Percentiles rank a stretch among this genome's conserved stretches.
These are phyloP conservation scores for Nerophis lumbriciformis DNA, from an alignment of 2,113 vertebrate genomes.

Conservation along the genomic window DNA sequence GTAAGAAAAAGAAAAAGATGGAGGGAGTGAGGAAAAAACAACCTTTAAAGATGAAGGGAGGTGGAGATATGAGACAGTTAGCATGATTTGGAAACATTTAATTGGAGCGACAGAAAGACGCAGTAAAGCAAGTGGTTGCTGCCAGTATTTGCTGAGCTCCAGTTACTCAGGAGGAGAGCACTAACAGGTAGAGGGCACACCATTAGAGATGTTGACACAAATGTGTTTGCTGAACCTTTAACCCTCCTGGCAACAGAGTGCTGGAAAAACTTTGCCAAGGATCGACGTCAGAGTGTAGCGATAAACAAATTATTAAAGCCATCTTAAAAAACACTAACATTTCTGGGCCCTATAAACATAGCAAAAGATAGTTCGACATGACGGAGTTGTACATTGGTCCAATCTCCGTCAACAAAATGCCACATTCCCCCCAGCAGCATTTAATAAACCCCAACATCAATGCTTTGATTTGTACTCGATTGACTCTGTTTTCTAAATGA, in stretches of 20 bases:
- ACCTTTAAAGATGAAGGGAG: neutral
- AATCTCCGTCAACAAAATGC: neutral
- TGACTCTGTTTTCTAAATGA: neutral
- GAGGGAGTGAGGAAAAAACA: too few species aligned
- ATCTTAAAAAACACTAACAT: constrained; percentile 13
- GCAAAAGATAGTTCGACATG: neutral
- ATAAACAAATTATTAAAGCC: neutral
- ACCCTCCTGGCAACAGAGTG: constrained; percentile 4
- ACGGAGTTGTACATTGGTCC: neutral
- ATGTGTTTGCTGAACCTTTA: constrained; percentile 46
- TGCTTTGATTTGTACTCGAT: neutral
- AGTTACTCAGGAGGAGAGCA: constrained; percentile 11
- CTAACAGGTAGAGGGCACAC: constrained; percentile 9
- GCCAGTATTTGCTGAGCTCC: constrained; percentile 20
- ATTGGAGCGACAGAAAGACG: neutral
- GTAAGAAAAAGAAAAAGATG: too few species aligned
- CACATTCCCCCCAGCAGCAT: neutral
- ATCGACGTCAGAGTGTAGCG: constrained; percentile 9
- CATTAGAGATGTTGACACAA: constrained; percentile 19
- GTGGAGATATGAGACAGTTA: constrained; percentile 15
- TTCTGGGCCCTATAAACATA: neutral
- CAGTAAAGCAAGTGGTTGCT: neutral
- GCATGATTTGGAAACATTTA: neutral
- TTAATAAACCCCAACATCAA: neutral
- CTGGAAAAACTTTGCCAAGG: constrained; percentile 18